phyloP scores from a whole-genome alignment of 2,797 vertebrate species.

The Bufotes viridis region DNA sequence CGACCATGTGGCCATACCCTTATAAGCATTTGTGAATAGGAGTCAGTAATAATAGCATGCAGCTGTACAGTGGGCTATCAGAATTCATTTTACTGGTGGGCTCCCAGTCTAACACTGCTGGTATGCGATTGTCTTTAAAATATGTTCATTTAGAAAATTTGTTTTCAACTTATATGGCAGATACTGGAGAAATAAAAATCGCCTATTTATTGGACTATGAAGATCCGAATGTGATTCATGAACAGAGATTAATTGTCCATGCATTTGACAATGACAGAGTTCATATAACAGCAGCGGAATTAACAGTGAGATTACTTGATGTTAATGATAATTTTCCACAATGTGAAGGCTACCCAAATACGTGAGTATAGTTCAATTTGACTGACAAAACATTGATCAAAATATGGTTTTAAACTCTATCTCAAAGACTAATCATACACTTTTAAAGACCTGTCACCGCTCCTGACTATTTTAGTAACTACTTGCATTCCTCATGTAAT shows the following conservation, averaged over 20 bases:
- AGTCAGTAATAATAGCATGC: no score
- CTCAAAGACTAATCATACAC: not conserved
- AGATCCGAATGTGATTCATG: conserved; percentile 4
- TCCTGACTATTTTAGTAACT: no score
- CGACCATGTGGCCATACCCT: no score
- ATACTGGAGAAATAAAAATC: conserved; percentile 58
- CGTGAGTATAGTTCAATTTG: conserved; percentile 47
- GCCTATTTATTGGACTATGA: conserved; percentile 62
- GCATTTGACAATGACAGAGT: conserved; percentile 53
- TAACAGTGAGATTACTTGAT: conserved; percentile 61
- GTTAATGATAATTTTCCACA: conserved; percentile 55
- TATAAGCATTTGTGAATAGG: no score
- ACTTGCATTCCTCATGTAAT: no score
- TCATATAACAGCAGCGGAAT: conserved; percentile 43
- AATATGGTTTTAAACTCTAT: not conserved
- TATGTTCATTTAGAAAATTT: not conserved
- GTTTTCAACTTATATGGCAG: not conserved
- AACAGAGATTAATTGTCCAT: conserved; percentile 58
- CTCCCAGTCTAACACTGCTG: no score
- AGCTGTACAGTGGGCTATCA: no score
- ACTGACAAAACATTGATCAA: not conserved
- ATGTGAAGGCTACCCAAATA: conserved; percentile 59
- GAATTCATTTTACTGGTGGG: no score
- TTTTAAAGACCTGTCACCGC: no score
- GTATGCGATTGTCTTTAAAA: not conserved